These are phyloP conservation scores for Astur gentilis DNA, from an alignment of 2,113 vertebrate genomes.

Conservation along the genomic window DNA sequence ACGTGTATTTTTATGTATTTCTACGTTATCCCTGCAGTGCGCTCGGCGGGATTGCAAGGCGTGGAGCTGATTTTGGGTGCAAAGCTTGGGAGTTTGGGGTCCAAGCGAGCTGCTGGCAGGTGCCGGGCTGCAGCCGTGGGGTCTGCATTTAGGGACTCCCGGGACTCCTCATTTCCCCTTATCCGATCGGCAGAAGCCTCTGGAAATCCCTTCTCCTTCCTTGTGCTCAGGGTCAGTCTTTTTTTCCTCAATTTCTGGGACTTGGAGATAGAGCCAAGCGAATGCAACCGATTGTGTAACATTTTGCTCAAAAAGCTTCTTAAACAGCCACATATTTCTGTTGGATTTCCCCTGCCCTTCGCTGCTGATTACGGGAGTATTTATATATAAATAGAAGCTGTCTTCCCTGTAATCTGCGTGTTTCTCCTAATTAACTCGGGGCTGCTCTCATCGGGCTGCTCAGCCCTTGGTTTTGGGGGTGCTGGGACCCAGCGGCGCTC, in stretches of 20 bases:
- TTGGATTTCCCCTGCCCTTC: conserved; percentile 54
- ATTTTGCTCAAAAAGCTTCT: conserved; percentile 49
- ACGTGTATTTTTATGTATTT: rapidly evolving
- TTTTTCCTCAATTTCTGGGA: background rate
- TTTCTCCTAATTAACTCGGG: conserved; percentile 44
- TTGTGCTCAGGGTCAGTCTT: background rate
- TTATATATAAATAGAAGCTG: conserved; percentile 66
- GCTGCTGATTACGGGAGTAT: conserved; percentile 46
- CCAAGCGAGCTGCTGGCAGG: rapidly evolving
- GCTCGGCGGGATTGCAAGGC: rapidly evolving
- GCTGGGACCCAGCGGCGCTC: rapidly evolving
- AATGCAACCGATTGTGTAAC: conserved; percentile 6
- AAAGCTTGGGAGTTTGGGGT: background rate
- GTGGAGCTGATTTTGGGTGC: background rate
- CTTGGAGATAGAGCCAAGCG: background rate
- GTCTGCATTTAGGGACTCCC: background rate
- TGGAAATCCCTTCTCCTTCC: background rate
- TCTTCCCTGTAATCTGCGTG: conserved; percentile 48
- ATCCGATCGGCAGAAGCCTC: background rate
- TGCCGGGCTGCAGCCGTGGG: rapidly evolving
- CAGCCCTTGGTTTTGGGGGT: background rate
- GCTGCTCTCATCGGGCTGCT: background rate
- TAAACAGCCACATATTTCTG: conserved; percentile 44
- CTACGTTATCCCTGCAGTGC: rapidly evolving
- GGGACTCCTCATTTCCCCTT: background rate